Percentiles rank a stretch among this genome's conserved stretches.
Conservation (phyloP, 1,140 invertebrate species). For the Caenorhabditis elegans region WBcel235 BX284604.4:8854501-8855000, state of each 20-base stretch:
- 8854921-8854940: slow-evolving; percentile 46
- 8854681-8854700: slow-evolving; percentile 47
- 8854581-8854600: background rate
- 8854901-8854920: slow-evolving; percentile 47
- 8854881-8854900: slow-evolving; percentile 24
- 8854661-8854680: slow-evolving; percentile 18
- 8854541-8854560: slow-evolving; percentile 31
- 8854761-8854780: slow-evolving; percentile 37
- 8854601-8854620: background rate
- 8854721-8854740: slow-evolving; percentile 6
- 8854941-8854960: slow-evolving; percentile 37
- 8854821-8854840: too few relatives aligned
- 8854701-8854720: slow-evolving; percentile 44
- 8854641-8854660: too few relatives aligned
- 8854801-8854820: too few relatives aligned
- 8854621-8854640: background rate
- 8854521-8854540: too few relatives aligned
- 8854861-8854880: background rate
- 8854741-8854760: slow-evolving; percentile 45
- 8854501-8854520: too few relatives aligned
- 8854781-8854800: too few relatives aligned
- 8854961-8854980: slow-evolving; percentile 44
- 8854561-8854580: slow-evolving; percentile 44
- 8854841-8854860: too few relatives aligned
- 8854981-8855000: slow-evolving; percentile 43